Evolutionary conservation across 2,888 invertebrate species (phyloP).

Genomic region (Protophormia terraenovae): DNA sequence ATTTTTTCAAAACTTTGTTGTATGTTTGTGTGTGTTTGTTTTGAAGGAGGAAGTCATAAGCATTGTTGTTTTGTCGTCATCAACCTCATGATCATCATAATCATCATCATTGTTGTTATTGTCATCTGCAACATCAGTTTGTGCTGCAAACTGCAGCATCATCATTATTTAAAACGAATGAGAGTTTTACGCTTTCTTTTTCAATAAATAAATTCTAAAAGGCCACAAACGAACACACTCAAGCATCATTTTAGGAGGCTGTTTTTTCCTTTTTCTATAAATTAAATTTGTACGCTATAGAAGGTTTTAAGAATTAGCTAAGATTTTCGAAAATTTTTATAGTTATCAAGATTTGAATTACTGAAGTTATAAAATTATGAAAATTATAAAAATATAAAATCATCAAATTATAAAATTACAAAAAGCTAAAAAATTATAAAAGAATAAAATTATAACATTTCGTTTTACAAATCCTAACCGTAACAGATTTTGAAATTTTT

Average conservation of each 20-base stretch:
- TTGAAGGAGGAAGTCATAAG: conserved; percentile 64
- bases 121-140: too few species aligned
- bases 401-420: too few species aligned
- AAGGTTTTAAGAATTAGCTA: background rate
- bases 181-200: conserved; percentile 66
- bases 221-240: background rate
- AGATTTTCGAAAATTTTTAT: too few species aligned
- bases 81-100: conserved; percentile 9
- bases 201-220: conserved; percentile 65
- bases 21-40: conserved; percentile 16
- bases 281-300: conserved; percentile 21
- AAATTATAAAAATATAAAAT: too few species aligned
- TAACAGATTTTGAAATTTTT: too few species aligned
- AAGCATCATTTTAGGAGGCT: background rate
- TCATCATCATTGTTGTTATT: too few species aligned
- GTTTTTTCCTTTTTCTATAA: background rate
- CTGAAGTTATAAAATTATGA: too few species aligned
- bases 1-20: conserved; percentile 43
- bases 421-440: too few species aligned
- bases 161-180: conserved; percentile 62
- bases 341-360: too few species aligned
- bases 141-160: conserved; percentile 5
- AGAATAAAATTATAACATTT: too few species aligned
- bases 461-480: too few species aligned
- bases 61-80: conserved; percentile 40